Conservation (phyloP, 1,140 invertebrate species). For the Apis cerana region DNA sequence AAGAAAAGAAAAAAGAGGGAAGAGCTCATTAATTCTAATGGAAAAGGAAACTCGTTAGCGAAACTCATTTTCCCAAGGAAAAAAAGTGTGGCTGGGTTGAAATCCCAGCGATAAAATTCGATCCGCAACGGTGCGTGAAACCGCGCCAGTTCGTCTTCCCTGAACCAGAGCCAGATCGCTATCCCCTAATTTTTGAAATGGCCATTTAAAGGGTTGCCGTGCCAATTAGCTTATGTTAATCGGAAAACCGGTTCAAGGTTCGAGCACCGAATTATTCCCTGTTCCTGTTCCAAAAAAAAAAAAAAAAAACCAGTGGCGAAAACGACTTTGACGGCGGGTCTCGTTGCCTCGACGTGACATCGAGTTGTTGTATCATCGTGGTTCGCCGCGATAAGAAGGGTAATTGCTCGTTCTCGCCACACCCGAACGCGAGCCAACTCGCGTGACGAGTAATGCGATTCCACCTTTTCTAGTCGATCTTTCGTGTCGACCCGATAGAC, state of each 20-base stretch:
- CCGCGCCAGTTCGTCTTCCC: conserved; percentile 46
- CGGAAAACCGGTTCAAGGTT: conserved; percentile 58
- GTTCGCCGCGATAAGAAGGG: conserved; percentile 56
- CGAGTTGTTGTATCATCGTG: conserved; percentile 23
- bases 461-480: conserved; percentile 50
- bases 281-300: no score
- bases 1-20: no score
- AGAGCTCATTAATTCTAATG: background rate
- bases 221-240: conserved; percentile 59
- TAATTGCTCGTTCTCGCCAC: conserved; percentile 69
- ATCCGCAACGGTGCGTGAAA: conserved; percentile 33
- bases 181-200: conserved; percentile 65
- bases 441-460: conserved; percentile 61
- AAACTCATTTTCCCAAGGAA: conserved; percentile 5
- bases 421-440: conserved; percentile 56
- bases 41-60: background rate
- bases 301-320: conserved; percentile 32
- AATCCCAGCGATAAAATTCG: conserved; percentile 47
- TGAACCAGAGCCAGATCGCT: conserved; percentile 29
- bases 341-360: conserved; percentile 30
- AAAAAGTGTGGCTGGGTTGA: conserved; percentile 16
- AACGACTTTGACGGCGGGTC: conserved; percentile 27
- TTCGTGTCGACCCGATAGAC: conserved; percentile 45
- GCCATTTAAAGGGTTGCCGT: conserved; percentile 67
- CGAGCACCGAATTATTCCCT: background rate